Conservation (phyloP, 2,113 vertebrate genomes). For the Nansenia antarctica region DNA sequence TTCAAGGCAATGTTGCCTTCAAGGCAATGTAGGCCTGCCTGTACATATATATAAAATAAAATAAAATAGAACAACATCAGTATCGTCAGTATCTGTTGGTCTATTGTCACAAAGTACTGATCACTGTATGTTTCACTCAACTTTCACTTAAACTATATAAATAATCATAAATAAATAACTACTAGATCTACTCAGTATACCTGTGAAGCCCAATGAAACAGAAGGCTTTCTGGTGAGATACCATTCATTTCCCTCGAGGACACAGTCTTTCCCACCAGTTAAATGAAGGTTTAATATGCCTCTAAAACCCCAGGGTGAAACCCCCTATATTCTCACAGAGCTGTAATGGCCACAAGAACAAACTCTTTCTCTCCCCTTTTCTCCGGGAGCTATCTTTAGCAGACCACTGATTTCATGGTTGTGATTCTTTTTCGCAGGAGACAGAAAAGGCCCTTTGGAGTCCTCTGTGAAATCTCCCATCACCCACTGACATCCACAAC, state of each 20-base stretch:
- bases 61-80: background rate
- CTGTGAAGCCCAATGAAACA: background rate
- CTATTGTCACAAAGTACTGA: background rate
- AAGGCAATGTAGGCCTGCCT: background rate
- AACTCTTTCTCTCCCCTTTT: constrained; percentile 9
- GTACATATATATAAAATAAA: background rate
- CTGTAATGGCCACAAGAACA: constrained; percentile 14
- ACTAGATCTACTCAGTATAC: background rate
- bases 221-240: background rate
- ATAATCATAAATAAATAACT: background rate
- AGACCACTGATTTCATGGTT: constrained; percentile 70
- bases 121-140: background rate
- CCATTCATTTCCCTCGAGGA: background rate
- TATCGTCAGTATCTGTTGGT: background rate
- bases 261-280: constrained; percentile 49
- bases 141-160: too few species aligned
- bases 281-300: constrained; percentile 31
- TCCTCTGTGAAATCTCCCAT: constrained; percentile 63
- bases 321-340: constrained; percentile 40
- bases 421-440: constrained; percentile 66
- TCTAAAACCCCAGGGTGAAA: constrained; percentile 27
- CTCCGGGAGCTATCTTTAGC: constrained; percentile 50
- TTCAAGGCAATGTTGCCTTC: background rate
- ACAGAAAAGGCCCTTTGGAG: constrained; percentile 67
- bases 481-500: constrained; percentile 62